A percentile compares a stretch with the other conserved stretches of the same genome.
Conservation (phyloP, 2,113 vertebrate genomes). For the Cryptotis parvus region DNA sequence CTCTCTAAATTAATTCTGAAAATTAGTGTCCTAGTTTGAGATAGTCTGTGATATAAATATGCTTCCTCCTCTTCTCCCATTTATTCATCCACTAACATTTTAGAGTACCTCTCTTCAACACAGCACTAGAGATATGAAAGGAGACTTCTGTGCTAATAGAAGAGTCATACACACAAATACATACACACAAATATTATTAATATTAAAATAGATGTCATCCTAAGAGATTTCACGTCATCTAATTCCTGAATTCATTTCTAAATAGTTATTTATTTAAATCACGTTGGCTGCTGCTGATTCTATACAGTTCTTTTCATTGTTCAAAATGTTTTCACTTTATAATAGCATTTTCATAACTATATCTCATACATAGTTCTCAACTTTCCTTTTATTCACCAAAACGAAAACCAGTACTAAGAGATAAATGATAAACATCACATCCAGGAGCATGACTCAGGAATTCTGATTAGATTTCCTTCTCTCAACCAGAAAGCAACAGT, state of each 20-base stretch:
- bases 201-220: background rate
- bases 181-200: background rate
- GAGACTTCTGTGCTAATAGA: background rate
- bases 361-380: background rate
- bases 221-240: background rate
- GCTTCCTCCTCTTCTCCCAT: background rate
- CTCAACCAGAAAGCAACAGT: background rate
- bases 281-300: background rate
- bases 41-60: background rate
- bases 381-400: background rate
- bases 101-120: background rate
- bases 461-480: background rate
- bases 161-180: background rate
- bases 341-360: background rate
- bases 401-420: constrained; percentile 14
- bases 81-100: background rate
- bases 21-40: background rate
- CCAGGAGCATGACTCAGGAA: background rate
- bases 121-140: background rate
- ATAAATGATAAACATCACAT: background rate
- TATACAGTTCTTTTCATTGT: background rate
- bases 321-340: background rate
- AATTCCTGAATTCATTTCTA: constrained; percentile 21
- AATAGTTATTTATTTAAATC: background rate
- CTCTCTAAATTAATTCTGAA: background rate